Percentiles rank a stretch among this genome's conserved stretches.
Evolutionary conservation across 2,888 invertebrate genomes (phyloP).

Genomic region (Ptychoptera contaminata): DNA sequence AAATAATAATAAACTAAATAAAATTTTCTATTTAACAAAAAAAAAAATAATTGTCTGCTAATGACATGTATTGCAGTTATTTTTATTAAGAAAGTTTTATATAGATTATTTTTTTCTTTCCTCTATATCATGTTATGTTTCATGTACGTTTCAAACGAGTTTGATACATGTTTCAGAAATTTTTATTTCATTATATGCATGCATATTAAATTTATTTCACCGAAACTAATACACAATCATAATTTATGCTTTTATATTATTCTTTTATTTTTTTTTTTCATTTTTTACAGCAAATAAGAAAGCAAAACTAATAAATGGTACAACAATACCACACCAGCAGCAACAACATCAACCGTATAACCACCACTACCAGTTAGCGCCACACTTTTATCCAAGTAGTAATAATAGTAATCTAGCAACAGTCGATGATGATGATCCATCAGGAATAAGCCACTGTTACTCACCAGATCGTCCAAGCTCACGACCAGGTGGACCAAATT

Average conservation of each 20-base stretch:
- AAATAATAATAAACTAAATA: too few relatives aligned
- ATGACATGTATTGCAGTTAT: too few relatives aligned
- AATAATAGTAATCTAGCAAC: constrained; percentile 8
- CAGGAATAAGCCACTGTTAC: constrained; percentile 16
- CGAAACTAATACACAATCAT: background rate
- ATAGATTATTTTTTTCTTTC: too few relatives aligned
- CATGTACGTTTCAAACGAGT: too few relatives aligned
- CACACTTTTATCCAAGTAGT: background rate
- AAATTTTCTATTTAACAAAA: too few relatives aligned
- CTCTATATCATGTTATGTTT: too few relatives aligned
- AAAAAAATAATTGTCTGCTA: too few relatives aligned
- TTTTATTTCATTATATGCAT: background rate
- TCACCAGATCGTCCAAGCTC: constrained; percentile 14
- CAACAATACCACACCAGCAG: constrained; percentile 14
- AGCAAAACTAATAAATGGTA: constrained; percentile 31
- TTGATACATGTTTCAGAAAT: too few relatives aligned
- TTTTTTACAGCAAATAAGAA: constrained; percentile 33
- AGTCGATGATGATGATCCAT: constrained; percentile 11
- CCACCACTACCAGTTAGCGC: background rate
- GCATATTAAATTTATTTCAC: constrained; percentile 2
- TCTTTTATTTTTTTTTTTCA: constrained; percentile 8
- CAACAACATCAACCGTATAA: constrained; percentile 5
- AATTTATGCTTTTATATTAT: constrained; percentile 11
- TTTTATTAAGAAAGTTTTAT: too few relatives aligned
- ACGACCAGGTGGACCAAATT: constrained; percentile 37